These are phyloP conservation scores for Himantopus leucocephalus DNA, from an alignment of 2,113 vertebrate species.

Conservation along the genomic window DNA sequence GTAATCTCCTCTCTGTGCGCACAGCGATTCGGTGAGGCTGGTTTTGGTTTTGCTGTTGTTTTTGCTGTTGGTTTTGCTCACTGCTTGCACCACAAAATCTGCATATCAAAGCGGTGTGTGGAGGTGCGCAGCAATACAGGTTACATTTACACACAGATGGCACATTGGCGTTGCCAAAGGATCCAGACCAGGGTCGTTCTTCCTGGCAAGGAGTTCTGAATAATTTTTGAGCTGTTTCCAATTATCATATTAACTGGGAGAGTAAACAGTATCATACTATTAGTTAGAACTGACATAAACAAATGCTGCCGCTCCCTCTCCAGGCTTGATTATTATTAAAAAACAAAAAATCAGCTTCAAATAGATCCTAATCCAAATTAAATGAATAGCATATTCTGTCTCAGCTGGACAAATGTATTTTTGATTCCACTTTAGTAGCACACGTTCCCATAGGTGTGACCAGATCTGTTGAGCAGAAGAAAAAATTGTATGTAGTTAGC, in stretches of 20 bases:
- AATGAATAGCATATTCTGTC: background rate
- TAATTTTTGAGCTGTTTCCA: slow-evolving; percentile 55
- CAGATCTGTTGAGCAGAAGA: background rate
- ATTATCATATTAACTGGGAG: slow-evolving; percentile 52
- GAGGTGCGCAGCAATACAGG: background rate
- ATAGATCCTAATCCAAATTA: background rate
- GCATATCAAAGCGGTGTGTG: background rate
- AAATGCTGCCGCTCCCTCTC: background rate
- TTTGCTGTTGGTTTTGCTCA: background rate
- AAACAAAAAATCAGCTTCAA: background rate
- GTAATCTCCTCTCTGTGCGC: background rate
- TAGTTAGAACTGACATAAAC: background rate
- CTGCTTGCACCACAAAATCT: background rate
- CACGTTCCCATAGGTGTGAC: background rate
- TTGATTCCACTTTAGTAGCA: background rate
- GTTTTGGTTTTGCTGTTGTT: background rate
- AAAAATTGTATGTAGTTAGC: accelerated
- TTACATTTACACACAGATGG: slow-evolving; percentile 1
- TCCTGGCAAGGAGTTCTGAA: slow-evolving; percentile 36
- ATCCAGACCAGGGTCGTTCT: background rate
- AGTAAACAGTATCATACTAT: slow-evolving; percentile 34
- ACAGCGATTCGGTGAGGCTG: background rate
- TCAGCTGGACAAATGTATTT: background rate
- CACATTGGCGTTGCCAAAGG: background rate
- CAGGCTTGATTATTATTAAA: background rate